Base-by-base conservation (phyloP, 1,140 invertebrate species). In the Stegodyphus mimosarum region DNA sequence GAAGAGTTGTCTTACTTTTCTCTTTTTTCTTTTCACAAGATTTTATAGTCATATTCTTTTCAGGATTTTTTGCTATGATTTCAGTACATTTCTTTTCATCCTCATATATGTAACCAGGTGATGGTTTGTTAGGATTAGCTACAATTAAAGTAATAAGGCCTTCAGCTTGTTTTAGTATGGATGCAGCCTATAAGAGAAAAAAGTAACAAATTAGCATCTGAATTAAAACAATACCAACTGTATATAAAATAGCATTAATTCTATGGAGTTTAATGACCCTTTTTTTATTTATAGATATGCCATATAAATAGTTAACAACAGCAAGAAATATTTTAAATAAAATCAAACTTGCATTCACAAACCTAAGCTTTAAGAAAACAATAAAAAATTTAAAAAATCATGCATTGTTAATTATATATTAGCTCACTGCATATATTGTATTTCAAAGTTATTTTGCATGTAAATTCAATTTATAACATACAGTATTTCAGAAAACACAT, bases 111-210 rank as follows among this genome's bases (percentile, higher is more conserved):
- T 75, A 73, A 10, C 83, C 86, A 17, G 78, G 63, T 48, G 74
- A 60, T 15, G 81, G 69, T 17, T 94, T 94, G 89, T 95, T 95
- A 0, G 96, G 95, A 91, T 96, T 97, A 84, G 95, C 95, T 3
- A 97, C 94, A 6, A 95, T 94, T 55, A 98, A 90, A 7, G 93
- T 94, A 2, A 97, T 95, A 5, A 96, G 92, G 6, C 96, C 96
- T 90, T 97, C 96, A 0, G 95, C 94, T 88, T 96, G 95, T 89
- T 97, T 97, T 52, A 97, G 90, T 80, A 96, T 92, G 63, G 92
- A 93, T 33, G 95, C 95, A 49, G 96, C 96, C 95, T 97, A 89
- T 49, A 50, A 53, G 51, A 60, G 7, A 71, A 80, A 84, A 17
- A 60, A 72, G 49, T 18, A 78, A 17, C 10, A 85, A 17, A 91